Evolutionary conservation across 35 echinoderm and acorn worm species (phyloP), one percentile per base, ranked within the genome.

Genomic region (Lytechinus variegatus): DNA sequence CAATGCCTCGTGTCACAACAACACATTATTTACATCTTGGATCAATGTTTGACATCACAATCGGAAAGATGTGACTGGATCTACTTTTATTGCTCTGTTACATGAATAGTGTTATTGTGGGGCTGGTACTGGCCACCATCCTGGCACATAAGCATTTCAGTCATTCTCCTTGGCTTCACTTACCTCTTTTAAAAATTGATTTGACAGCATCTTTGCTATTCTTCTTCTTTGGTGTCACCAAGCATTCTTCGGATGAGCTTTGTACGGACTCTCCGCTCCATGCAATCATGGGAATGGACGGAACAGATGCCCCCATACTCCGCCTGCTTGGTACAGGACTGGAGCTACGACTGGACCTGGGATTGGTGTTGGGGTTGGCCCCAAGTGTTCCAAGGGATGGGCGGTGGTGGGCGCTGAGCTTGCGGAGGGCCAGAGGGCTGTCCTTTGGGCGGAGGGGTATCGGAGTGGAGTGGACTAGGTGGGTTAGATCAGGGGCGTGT

Each of bases 381-480:
- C 53, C 52, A 13, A 28, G 92, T 11, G 55, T 24, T 24, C 28
- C 27, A 9, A 57, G 52, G 92, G 92, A 57, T 5, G 27, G 27
- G 9, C 53, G 92, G 92, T 52, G 91, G 53, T 14, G 11, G 92
- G 53, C 57, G 92, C 9, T 55, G 52, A 54, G 92, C 9, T 54
- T 33, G 27, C 92, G 92, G 28, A 93, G 55, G 29, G 53, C 92
- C 92, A 93, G 55, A 16, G 92, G 92, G 92, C 92, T 93, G 53
- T 93, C 92, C 92, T 93, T 33, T 14, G 27, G 52, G 13, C 92
- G 52, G 14, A 93, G 92, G 54, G 92, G 92, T 53, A 93, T 4
- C 9, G 92, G 92, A 0, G 54, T 93, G 11, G 92, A 93, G 54
- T 57, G 52, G 27, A 93, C 92, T 19, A 93, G 92, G 55, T 93